These are phyloP conservation scores for Aphyosemion australe DNA, from an alignment of 2,113 vertebrate species.

Conservation along the genomic window DNA sequence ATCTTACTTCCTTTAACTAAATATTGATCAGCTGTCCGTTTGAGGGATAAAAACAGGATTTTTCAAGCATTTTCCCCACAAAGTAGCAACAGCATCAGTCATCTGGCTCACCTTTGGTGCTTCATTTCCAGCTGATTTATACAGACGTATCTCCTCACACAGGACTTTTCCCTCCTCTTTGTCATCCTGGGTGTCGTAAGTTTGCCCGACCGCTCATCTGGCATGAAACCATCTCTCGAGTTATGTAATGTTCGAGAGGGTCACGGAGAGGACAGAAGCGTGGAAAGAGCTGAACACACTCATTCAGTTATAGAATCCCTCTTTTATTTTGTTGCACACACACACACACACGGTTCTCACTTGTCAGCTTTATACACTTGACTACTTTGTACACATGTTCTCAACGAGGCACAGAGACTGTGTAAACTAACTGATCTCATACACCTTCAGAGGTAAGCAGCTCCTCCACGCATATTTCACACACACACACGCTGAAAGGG, in stretches of 20 bases:
- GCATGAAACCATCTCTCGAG: slow-evolving; percentile 25
- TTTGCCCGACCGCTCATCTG: slow-evolving; percentile 30
- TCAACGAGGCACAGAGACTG: neutral
- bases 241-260: slow-evolving; percentile 52
- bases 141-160: neutral
- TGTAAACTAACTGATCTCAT: slow-evolving; percentile 11
- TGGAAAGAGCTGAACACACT: slow-evolving; percentile 11
- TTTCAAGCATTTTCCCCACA: neutral
- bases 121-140: slow-evolving; percentile 22
- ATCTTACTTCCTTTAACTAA: too few species aligned
- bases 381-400: neutral
- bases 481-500: slow-evolving; percentile 7
- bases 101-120: slow-evolving; percentile 8
- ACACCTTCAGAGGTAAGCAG: slow-evolving; percentile 12
- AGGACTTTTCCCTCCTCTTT: neutral
- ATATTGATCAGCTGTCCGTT: neutral
- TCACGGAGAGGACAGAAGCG: slow-evolving; percentile 63
- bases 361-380: slow-evolving; percentile 13
- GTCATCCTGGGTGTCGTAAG: neutral
- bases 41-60: neutral
- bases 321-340: too few species aligned
- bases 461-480: slow-evolving; percentile 6
- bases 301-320: neutral
- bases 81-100: slow-evolving; percentile 10
- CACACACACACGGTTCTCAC: neutral